These are phyloP conservation scores for Nycticryphes semicollaris DNA, from an alignment of 2,113 vertebrate species.

Conservation along the genomic window DNA sequence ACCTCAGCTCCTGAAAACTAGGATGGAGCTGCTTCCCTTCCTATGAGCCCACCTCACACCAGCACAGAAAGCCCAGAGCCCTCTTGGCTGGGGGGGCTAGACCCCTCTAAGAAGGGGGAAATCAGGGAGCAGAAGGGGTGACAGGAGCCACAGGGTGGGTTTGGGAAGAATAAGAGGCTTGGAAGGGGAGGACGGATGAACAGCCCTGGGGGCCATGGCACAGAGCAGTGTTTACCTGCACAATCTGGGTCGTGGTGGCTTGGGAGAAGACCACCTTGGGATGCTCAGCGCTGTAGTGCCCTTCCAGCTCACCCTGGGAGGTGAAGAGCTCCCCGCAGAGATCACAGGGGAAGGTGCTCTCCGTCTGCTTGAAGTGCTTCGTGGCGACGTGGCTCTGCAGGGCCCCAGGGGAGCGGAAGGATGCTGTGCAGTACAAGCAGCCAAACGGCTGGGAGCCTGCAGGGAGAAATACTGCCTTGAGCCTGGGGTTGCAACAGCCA, in stretches of 20 bases:
- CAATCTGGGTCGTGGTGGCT: slow-evolving; percentile 64
- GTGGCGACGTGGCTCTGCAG: slow-evolving; percentile 79
- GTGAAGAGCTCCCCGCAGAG: slow-evolving; percentile 78
- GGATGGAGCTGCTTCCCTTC: background rate
- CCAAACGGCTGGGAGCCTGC: slow-evolving; percentile 37
- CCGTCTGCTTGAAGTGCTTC: slow-evolving; percentile 69
- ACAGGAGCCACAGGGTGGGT: background rate
- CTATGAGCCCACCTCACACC: background rate
- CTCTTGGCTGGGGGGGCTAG: background rate
- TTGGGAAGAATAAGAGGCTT: background rate
- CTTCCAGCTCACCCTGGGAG: slow-evolving; percentile 77
- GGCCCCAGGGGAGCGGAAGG: slow-evolving; percentile 73
- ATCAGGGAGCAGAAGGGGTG: background rate
- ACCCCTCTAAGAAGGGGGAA: background rate
- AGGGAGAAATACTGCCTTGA: background rate
- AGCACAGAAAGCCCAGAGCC: background rate
- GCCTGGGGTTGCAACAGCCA: background rate
- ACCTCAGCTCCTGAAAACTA: background rate
- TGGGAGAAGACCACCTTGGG: slow-evolving; percentile 65
- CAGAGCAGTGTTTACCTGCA: slow-evolving; percentile 60
- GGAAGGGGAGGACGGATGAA: background rate
- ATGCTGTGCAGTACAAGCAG: slow-evolving; percentile 73
- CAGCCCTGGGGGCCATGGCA: rapidly evolving
- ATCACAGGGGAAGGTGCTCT: slow-evolving; percentile 74
- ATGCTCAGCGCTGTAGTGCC: slow-evolving; percentile 79